phyloP scores from a whole-genome alignment of 2,888 invertebrate species.

The Theretra japonica region DNA sequence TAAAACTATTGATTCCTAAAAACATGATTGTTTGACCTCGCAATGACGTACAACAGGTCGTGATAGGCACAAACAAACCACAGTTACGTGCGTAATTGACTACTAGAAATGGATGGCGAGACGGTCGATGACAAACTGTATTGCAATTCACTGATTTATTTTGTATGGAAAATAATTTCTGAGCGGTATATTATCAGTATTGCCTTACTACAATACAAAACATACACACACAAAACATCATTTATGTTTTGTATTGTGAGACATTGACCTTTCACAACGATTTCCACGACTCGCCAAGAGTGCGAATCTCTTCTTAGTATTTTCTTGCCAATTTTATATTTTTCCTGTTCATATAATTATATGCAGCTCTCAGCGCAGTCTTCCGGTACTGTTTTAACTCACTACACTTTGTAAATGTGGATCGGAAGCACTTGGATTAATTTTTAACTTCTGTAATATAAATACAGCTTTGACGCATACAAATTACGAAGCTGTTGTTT shows the following conservation, averaged over 20 bases:
- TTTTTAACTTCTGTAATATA: background rate
- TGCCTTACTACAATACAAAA: no score
- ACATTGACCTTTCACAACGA: no score
- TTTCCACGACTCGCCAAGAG: no score
- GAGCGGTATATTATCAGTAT: no score
- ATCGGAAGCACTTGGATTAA: conserved; percentile 1
- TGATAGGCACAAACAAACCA: conserved; percentile 19
- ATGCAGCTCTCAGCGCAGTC: background rate
- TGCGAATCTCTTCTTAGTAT: no score
- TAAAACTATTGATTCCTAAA: background rate
- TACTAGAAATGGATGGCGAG: background rate
- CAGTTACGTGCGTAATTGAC: conserved; percentile 28
- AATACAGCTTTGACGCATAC: background rate
- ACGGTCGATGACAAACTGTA: background rate
- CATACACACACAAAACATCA: no score
- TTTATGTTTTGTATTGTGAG: no score
- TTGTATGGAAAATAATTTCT: no score
- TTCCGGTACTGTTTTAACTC: background rate
- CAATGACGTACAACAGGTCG: conserved; percentile 23
- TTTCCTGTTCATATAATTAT: no score
- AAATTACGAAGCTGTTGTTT: background rate
- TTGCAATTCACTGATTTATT: background rate
- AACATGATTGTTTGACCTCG: conserved; percentile 5
- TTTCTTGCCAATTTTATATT: no score
- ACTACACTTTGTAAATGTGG: background rate